Evolutionary conservation across 2,113 vertebrate genomes (phyloP), one percentile per base, ranked within the genome.

Genomic region (Empidonax alnorum): DNA sequence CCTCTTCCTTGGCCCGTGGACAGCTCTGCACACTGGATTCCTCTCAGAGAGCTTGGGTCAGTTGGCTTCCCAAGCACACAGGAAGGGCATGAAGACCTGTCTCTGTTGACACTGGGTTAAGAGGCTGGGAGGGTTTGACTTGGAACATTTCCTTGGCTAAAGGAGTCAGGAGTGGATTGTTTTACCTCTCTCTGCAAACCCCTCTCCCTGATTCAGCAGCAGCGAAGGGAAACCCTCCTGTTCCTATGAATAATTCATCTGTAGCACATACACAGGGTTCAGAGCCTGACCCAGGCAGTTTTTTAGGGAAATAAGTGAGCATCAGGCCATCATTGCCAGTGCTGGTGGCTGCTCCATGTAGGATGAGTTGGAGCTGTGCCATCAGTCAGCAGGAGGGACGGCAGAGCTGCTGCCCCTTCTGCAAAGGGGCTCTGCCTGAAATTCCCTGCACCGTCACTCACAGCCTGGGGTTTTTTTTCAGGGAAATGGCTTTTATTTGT

Each of bases 401-500:
- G 88, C 42, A 82, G 83, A 90, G 83, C 88, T 72, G 76, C 88
- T 94, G 71, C 88, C 79, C 21, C 83, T 93, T 85, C 73, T 68
- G 72, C 39, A 78, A 78, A 84, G 13, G 31, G 42, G n/a, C 12
- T 25, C 74, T 46, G 73, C 52, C 83, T 18, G 2, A 66, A 79
- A 79, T 66, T 89, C 88, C 85, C 85, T 80, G 13, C 67, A 77
- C 72, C 9, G 0, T 49, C 69, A 69, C 73, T 89, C 80, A 75
- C 56, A 30, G 44, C 44, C 83, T 94, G 35, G 35, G 35, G 35
- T 0, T 37, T 69, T 86, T 81, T 81, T 80, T 39, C 56, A 87
- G 68, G 49, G 46, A 94, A 93, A 52, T 62, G 53, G 66, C 65
- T 89, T 96, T 95, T 90, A 92, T 92, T 93, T 96, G 52, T 76